Base-by-base conservation (phyloP, 2,888 invertebrate genomes). In the Catocala fraxini region DNA sequence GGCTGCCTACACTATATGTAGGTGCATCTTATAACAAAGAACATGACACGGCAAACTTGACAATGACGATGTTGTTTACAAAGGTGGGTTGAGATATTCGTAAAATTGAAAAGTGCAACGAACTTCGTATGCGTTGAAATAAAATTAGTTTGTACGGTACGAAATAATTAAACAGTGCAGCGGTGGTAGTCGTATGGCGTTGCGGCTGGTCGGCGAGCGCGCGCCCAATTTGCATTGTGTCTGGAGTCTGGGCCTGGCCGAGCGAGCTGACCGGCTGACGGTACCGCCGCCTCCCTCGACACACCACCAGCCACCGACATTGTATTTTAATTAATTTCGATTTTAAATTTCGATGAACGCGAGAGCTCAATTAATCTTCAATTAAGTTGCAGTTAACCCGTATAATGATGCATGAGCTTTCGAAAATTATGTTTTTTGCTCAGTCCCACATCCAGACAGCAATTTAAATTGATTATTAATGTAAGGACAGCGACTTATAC, bases 151-250 rank as follows among this genome's bases (percentile, higher is more conserved):
- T 70, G 63, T 68, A 67, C 63, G 63, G 65, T 77, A 64, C 65
- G 66, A 75, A 75, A 75, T 79, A 79, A 79, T 77, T 70, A 75
- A 79, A 73, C 65, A 75, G 71, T 68, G 60, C 63, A 71, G 66
- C 65, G 67, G 63, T 73, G 53, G 62, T 60, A 53, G 46, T 46
- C 7, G 34, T 48, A 25, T 48, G 6, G 35, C 6, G 35, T n/a
- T 39, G 51, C 34, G 15, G 51, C 35, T 69, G 63, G 56, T 60
- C 60, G 51, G 63, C 63, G 64, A 65, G 52, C 56, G 62, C 65
- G 63, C 68, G 61, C 65, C 62, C 67, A 72, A 71, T 75, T 79
- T 73, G 73, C 73, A 78, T 79, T 75, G 70, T 78, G 79, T 79
- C 79, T 79, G 76, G 70, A 61, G 65, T 67, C 47, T 63, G 63